A percentile compares a stretch with the other conserved stretches of the same genome.
Conservation (phyloP, 2,113 vertebrate genomes). For the Suncus etruscus region DNA sequence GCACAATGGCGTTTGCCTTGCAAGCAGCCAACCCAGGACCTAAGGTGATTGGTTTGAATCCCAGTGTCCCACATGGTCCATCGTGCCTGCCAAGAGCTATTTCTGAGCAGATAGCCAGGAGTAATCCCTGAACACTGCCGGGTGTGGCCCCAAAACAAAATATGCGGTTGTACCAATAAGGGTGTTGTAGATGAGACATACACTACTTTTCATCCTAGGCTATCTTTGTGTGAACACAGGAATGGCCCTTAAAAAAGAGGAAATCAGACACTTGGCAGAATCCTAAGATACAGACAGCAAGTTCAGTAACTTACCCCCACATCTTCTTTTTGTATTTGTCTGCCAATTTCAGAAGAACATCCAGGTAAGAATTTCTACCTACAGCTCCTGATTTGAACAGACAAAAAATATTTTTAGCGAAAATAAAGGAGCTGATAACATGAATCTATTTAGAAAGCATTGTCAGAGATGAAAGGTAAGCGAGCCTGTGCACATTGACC, state of each 20-base stretch:
- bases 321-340: slow-evolving; percentile 99
- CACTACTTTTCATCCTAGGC: background rate
- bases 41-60: too few species aligned
- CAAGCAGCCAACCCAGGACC: too few species aligned
- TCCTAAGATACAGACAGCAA: fast-evolving
- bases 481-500: fast-evolving
- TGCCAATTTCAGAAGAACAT: slow-evolving; percentile 95
- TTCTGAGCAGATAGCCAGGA: too few species aligned
- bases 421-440: background rate
- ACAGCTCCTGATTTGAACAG: slow-evolving; percentile 89
- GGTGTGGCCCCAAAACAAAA: too few species aligned
- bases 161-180: background rate
- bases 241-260: background rate
- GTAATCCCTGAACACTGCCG: too few species aligned
- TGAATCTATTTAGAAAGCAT: background rate
- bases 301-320: slow-evolving; percentile 93
- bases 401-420: background rate
- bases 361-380: slow-evolving; percentile 95
- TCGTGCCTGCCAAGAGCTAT: too few species aligned
- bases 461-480: background rate
- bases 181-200: background rate
- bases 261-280: background rate
- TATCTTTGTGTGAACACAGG: background rate
- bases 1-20: too few species aligned
- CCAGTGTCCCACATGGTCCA: too few species aligned